Percentiles rank a stretch among this genome's conserved stretches.
Evolutionary conservation across 2,113 vertebrate genomes (phyloP).

Genomic region (Sebastes schlegelii): DNA sequence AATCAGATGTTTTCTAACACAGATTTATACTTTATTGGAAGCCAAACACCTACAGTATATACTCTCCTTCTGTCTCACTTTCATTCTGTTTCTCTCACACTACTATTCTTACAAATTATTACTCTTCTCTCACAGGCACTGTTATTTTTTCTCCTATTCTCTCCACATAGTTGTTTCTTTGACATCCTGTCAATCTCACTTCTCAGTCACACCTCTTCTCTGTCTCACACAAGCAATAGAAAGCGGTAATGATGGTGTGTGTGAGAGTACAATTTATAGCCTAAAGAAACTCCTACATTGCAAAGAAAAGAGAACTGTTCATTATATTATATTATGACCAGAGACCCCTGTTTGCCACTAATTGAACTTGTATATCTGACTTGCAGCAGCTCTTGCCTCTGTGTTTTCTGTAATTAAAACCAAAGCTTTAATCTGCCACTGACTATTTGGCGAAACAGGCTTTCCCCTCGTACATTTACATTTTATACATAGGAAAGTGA

Average conservation of each 20-base stretch:
- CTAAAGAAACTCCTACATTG: neutral
- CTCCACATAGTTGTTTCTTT: neutral
- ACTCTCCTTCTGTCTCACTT: no score
- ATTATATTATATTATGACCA: neutral
- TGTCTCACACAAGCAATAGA: neutral
- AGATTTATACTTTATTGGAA: no score
- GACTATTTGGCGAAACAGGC: neutral
- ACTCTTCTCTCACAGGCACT: no score
- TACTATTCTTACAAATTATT: no score
- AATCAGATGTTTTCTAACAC: no score
- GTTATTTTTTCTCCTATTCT: neutral
- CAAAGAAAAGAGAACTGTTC: neutral
- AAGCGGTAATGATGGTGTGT: neutral
- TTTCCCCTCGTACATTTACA: neutral
- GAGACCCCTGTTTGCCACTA: slow-evolving; percentile 12
- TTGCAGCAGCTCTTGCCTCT: slow-evolving; percentile 10
- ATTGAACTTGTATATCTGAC: slow-evolving; percentile 1
- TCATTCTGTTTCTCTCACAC: no score
- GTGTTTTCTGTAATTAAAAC: slow-evolving; percentile 34
- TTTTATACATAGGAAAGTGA: slow-evolving; percentile 2
- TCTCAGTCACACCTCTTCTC: no score
- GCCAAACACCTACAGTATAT: no score
- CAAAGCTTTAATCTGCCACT: slow-evolving; percentile 6
- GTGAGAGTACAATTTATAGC: neutral
- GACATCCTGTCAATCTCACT: neutral